phyloP scores from a whole-genome alignment of 1,140 invertebrate genomes.

The Musca domestica region DNA sequence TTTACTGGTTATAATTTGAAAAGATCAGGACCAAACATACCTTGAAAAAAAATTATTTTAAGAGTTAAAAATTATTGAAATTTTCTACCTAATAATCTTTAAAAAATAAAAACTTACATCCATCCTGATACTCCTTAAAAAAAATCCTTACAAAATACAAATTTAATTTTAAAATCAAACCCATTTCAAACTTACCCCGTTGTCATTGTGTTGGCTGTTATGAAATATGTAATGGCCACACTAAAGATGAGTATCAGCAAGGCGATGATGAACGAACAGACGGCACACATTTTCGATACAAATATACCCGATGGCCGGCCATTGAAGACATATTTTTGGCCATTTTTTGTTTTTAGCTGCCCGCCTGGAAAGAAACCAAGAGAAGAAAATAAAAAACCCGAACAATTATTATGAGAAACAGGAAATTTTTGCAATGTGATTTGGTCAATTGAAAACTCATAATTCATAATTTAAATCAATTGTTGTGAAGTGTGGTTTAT shows the following conservation, averaged over 20 bases:
- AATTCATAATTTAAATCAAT: conserved; percentile 18
- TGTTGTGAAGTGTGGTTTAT: not conserved
- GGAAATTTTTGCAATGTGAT: not conserved
- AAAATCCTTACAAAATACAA: too few relatives aligned
- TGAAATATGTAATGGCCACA: conserved; percentile 45
- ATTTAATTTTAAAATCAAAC: too few relatives aligned
- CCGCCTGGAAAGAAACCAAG: conserved; percentile 38
- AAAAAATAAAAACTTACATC: too few relatives aligned
- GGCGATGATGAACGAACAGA: conserved; percentile 39
- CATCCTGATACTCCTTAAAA: too few relatives aligned
- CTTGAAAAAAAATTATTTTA: too few relatives aligned
- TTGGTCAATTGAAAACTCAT: conserved; percentile 3
- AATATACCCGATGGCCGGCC: conserved; percentile 47
- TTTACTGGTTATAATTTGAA: too few relatives aligned
- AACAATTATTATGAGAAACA: conserved; percentile 4
- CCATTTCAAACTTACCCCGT: conserved; percentile 26
- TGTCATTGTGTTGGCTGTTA: conserved; percentile 34
- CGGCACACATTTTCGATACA: conserved; percentile 42
- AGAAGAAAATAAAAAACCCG: conserved; percentile 25
- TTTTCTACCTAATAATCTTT: too few relatives aligned
- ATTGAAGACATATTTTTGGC: conserved; percentile 53
- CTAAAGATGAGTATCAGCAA: conserved; percentile 41
- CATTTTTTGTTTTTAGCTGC: conserved; percentile 52
- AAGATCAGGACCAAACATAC: too few relatives aligned
- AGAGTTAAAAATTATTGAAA: too few relatives aligned